Evolutionary conservation across 2,888 invertebrate genomes (phyloP), one percentile per base, ranked within the genome.

Genomic region (Cantharis rustica): DNA sequence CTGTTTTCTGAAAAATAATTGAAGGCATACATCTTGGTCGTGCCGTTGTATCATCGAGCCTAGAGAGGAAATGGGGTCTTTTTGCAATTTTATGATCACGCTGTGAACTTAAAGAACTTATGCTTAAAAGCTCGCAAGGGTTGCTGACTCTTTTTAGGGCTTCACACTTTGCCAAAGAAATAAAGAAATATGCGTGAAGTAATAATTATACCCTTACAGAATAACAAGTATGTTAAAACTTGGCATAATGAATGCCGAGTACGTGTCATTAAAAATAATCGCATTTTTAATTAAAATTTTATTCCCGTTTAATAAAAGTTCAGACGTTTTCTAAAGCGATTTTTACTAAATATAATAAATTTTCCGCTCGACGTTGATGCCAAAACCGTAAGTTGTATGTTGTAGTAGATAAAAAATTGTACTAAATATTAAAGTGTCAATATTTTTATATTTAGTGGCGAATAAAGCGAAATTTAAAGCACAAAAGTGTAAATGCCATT

Each of bases 151-250:
- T 80, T 80, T 79, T 78, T 76, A 76, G 76, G 76, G 80, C 79
- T 80, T 81, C 79, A 76, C 79, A 75, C 78, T 80, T 68, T 68
- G 23, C 68, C 20, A 71, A 61, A 78, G 79, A 81, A 81, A 81
- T 81, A 81, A 81, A 81, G 79, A 81, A 80, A 80, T 77, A 79
- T 79, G 79, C 78, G 76, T 71, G 77, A 71, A 80, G 79, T 77
- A 78, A 78, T 80, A 81, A 80, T 80, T 81, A 80, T 74, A 72
- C 68, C 68, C 68, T 61, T 68, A 73, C 68, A 23, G 72, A 73
- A 73, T 73, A 73, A 61, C 61, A 73, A 73, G 66, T 47, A 47
- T 47, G 47, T 47, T 47, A 47, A 47, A 47, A 47, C 47, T 47
- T 47, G 47, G n/a, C 47, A n/a, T 47, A 47, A 47, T 47, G 47